These are phyloP conservation scores for Ranitomeya imitator DNA, from an alignment of 2,113 vertebrate genomes.

Conservation along the genomic window DNA sequence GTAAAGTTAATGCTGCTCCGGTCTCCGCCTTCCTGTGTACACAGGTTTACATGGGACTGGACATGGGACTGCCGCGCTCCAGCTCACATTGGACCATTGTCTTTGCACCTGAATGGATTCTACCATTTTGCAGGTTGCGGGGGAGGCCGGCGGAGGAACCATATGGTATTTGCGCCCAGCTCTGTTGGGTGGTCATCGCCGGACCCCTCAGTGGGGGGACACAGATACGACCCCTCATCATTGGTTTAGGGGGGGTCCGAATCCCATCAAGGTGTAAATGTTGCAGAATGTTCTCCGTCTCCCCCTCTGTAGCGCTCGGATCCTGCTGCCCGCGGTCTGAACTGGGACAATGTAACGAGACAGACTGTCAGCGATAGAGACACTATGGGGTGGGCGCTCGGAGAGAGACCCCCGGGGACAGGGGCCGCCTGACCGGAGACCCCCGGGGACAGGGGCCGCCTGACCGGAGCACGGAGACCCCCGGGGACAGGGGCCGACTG, in stretches of 20 bases:
- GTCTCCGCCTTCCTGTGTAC: constrained; percentile 14
- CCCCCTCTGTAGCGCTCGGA: constrained; percentile 1
- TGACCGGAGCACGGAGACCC: not conserved
- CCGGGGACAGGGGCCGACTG: not conserved
- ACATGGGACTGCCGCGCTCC: not conserved
- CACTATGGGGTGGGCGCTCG: not conserved
- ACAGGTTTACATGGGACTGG: not conserved
- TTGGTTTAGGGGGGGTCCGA: not conserved
- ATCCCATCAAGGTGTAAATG: not conserved
- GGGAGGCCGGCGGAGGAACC: not conserved
- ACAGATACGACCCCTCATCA: not conserved
- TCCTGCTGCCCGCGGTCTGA: constrained; percentile 28
- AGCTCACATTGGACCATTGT: constrained; percentile 36
- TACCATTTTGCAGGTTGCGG: constrained; percentile 37
- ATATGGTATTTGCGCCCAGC: not conserved
- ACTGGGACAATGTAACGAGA: constrained; percentile 53
- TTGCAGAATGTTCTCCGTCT: not conserved
- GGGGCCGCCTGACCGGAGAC: not conserved
- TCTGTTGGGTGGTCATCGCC: not conserved
- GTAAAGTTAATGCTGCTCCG: not conserved
- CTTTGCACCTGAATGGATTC: constrained; percentile 54
- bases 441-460: not conserved
- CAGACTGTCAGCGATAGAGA: constrained; percentile 50
- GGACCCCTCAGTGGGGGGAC: not conserved
- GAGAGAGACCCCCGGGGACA: not conserved